Evolutionary conservation across 2,113 vertebrate genomes (phyloP).

Genomic region (Crypturellus undulatus): DNA sequence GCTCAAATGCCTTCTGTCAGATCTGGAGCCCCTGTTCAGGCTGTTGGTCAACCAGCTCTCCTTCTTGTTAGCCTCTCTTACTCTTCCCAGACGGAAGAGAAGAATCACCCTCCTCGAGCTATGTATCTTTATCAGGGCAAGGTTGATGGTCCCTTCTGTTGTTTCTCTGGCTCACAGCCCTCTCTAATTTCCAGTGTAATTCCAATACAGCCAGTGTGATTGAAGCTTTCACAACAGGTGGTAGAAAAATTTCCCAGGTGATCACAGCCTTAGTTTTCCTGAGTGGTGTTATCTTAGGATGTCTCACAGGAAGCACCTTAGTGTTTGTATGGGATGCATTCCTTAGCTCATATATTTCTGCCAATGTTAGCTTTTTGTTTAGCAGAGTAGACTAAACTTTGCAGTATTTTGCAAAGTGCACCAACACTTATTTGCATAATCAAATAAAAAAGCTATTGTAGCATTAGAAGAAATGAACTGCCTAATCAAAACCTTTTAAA

Average conservation of each 20-base stretch:
- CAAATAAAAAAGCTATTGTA: conserved; percentile 35
- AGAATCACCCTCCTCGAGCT: background rate
- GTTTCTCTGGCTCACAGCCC: background rate
- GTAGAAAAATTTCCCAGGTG: background rate
- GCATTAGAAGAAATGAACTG: conserved; percentile 28
- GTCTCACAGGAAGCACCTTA: background rate
- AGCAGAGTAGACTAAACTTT: background rate
- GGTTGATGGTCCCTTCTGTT: background rate
- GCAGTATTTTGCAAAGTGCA: conserved; percentile 24
- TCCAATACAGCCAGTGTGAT: background rate
- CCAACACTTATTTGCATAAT: conserved; percentile 21
- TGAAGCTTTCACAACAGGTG: background rate
- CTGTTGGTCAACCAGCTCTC: background rate
- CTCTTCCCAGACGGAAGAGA: background rate
- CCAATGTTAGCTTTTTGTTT: background rate
- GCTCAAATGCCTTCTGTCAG: background rate
- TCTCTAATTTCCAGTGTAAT: background rate
- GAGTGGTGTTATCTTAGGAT: background rate
- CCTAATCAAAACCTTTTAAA: conserved; percentile 36
- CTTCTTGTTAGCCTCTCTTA: background rate
- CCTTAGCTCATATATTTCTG: background rate
- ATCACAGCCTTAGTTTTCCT: background rate
- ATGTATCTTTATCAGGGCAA: background rate
- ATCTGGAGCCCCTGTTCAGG: background rate
- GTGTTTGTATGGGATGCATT: background rate